Conservation (phyloP, 1,140 invertebrate genomes). For the Zaprionus ornatus region DNA sequence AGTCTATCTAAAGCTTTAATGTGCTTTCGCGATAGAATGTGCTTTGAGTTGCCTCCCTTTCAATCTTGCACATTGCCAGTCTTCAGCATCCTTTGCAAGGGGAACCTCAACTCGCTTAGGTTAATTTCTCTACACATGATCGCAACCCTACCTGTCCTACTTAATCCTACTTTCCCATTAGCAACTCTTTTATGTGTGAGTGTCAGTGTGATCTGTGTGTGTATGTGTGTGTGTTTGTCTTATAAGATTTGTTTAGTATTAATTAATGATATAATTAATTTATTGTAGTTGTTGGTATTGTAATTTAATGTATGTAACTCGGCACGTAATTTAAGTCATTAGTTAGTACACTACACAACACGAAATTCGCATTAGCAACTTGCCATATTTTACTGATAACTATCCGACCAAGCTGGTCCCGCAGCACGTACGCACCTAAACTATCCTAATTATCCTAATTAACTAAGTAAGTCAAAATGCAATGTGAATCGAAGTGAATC, state of each 20-base stretch:
- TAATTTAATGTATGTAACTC: conserved; percentile 72
- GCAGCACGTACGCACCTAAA: conserved; percentile 57
- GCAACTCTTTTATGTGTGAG: conserved; percentile 7
- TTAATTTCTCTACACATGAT: conserved; percentile 31
- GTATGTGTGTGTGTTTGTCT: conserved; percentile 45
- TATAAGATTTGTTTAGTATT: conserved; percentile 70
- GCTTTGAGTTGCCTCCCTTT: neutral
- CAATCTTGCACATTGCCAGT: neutral
- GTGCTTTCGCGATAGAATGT: neutral
- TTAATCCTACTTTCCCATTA: conserved; percentile 25
- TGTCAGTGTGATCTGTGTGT: conserved; percentile 7
- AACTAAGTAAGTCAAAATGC: conserved; percentile 59
- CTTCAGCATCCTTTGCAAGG: conserved; percentile 15
- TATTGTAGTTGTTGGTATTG: conserved; percentile 81
- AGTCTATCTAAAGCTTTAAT: conserved; percentile 1
- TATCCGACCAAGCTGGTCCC: conserved; percentile 24
- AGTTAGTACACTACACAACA: conserved; percentile 15
- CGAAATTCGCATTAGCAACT: conserved; percentile 70
- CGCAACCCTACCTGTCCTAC: conserved; percentile 33
- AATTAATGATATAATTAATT: conserved; percentile 79
- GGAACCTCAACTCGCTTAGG: conserved; percentile 20
- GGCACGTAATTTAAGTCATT: conserved; percentile 48
- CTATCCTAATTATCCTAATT: conserved; percentile 72
- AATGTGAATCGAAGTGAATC: conserved; percentile 54
- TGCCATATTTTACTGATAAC: conserved; percentile 63